Base-by-base conservation (phyloP, 2,888 invertebrate genomes). In the Parapristionchus giblindavisi region DNA sequence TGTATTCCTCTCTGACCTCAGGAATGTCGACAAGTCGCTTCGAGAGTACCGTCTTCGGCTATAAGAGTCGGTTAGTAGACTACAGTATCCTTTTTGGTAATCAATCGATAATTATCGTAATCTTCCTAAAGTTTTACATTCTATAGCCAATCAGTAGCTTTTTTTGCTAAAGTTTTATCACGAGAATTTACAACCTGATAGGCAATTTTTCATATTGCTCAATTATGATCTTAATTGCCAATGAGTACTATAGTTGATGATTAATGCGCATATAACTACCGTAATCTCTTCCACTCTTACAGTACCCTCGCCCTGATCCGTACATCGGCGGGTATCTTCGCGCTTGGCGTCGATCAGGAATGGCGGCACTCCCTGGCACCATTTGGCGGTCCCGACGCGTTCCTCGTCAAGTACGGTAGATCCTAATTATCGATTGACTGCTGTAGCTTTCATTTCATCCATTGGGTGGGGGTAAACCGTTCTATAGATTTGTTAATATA, bases 11-110 rank as follows among this genome's bases (percentile, higher is more conserved):
- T 8, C 75, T 79, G 5, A 77, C 75, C 40, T 83, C 85, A 34
- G 86, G 86, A 27, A 80, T 86, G 72, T 81, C 81, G 54, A 81
- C 83, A 11, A 86, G 85, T 75, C 81, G 86, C n/a, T 87, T 87
- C 73, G 87, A 87, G 75, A 79, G 80, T 5, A 78, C 83, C 48
- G 85, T 85, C 11, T 84, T 87, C 65, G 83, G 82, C 60, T 87
- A 87, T 75, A 80, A 80, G 3, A 34, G 63, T 32, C 66, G 66
- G 61, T 74, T 14, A 32, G 74, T 43, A 17, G 61, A 58, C 11
- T 58, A 58, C 11, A 21, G n/a, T n/a, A n/a, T n/a, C n/a, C n/a
- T n/a, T n/a, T n/a, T n/a, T n/a, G n/a, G n/a, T n/a, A n/a, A n/a
- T n/a, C n/a, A n/a, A n/a, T n/a, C n/a, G n/a, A n/a, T n/a, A n/a